These are phyloP conservation scores for Gavia stellata DNA, from an alignment of 2,113 vertebrate genomes.

Conservation along the genomic window DNA sequence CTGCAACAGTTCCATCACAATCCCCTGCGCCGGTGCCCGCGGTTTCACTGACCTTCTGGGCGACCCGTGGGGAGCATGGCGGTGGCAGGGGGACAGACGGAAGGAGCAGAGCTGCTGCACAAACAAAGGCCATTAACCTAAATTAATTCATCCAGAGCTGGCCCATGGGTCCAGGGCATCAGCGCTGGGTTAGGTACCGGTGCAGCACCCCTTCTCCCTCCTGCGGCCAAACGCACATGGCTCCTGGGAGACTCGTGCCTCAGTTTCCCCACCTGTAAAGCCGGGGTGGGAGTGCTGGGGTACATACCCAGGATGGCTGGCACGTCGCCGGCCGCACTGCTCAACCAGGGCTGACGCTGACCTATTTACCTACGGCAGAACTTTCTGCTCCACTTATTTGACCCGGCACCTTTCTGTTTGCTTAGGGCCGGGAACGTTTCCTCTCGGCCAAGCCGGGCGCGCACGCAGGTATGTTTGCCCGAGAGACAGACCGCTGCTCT, in stretches of 20 bases:
- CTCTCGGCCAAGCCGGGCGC: background rate
- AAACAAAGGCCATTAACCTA: background rate
- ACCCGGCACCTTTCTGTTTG: constrained; percentile 13
- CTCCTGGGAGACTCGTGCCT: background rate
- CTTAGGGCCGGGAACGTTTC: background rate
- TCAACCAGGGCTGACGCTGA: background rate
- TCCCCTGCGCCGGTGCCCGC: background rate
- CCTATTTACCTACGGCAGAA: constrained; percentile 30
- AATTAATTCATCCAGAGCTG: background rate
- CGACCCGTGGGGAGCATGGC: background rate
- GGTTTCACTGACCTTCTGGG: background rate
- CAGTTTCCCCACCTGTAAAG: background rate
- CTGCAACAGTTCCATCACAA: background rate
- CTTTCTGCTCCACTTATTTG: constrained; percentile 37
- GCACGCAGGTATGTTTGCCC: background rate
- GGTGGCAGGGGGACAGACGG: background rate
- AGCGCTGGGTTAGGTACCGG: background rate
- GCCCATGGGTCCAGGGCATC: background rate
- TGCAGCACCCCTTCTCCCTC: background rate
- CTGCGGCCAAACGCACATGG: rapidly evolving
- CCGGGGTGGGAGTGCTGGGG: rapidly evolving
- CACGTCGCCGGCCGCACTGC: rapidly evolving
- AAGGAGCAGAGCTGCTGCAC: background rate
- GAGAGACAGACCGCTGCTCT: background rate
- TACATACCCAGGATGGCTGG: background rate